Evolutionary conservation across 1,140 invertebrate species (phyloP).

Genomic region (Ips typographus): DNA sequence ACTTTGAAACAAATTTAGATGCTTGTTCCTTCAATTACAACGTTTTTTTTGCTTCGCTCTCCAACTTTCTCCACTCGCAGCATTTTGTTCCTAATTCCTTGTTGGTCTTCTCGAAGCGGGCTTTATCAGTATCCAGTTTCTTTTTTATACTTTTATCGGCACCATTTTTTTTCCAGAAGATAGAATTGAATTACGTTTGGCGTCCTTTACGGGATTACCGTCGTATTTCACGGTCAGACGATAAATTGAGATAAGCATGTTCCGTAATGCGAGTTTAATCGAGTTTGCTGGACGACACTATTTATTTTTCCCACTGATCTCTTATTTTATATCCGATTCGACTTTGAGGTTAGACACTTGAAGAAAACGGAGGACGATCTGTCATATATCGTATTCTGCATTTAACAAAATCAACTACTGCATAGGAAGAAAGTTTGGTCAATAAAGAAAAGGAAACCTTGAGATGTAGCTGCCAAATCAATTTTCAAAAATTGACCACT

Average conservation of each 20-base stretch:
- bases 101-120: not conserved
- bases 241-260: slow-evolving; percentile 12
- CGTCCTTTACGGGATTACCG: slow-evolving; percentile 11
- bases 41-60: not conserved
- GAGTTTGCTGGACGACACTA: not conserved
- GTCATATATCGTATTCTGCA: no score
- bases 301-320: not conserved
- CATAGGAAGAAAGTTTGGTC: no score
- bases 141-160: slow-evolving; percentile 11
- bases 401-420: no score
- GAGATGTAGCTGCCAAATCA: no score
- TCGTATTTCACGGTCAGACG: slow-evolving; percentile 12
- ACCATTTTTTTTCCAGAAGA: slow-evolving; percentile 5
- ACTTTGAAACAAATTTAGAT: slow-evolving; percentile 1
- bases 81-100: no score
- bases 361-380: no score
- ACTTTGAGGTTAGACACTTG: no score
- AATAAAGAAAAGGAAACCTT: no score
- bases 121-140: not conserved
- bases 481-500: no score
- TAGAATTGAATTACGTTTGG: slow-evolving; percentile 16
- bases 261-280: slow-evolving; percentile 11
- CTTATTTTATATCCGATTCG: not conserved
- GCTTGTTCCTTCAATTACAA: not conserved
- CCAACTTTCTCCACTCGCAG: not conserved